Percentiles rank a stretch among this genome's conserved stretches.
Conservation (phyloP, 1,140 invertebrate genomes). For the Pogonus chalceus region DNA sequence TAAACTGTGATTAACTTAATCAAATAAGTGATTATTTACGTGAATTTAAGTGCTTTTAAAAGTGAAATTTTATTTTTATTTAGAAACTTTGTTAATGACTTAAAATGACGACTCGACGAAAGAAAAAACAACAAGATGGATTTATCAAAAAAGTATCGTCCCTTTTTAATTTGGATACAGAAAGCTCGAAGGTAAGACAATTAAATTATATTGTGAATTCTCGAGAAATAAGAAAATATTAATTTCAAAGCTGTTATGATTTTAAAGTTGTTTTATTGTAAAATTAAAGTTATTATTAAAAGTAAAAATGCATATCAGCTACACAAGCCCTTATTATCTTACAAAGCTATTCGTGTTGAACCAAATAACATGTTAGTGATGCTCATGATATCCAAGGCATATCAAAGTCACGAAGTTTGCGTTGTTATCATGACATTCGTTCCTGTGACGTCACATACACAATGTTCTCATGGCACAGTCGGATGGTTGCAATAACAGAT, state of each 20-base stretch:
- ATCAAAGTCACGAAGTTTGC: no score
- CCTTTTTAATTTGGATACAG: conserved; percentile 74
- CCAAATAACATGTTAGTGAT: no score
- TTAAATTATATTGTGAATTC: background rate
- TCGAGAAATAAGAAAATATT: background rate
- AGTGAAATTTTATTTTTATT: background rate
- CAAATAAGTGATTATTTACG: background rate
- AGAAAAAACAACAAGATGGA: conserved; percentile 60
- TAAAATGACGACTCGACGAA: conserved; percentile 62
- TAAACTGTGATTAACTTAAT: no score
- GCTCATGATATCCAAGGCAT: no score
- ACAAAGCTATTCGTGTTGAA: no score
- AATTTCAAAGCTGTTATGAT: background rate
- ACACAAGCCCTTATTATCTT: no score
- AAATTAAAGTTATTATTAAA: no score
- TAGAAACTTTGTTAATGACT: conserved; percentile 10
- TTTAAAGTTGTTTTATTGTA: background rate
- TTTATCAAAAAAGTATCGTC: conserved; percentile 80
- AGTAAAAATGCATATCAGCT: no score
- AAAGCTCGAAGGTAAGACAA: conserved; percentile 21
- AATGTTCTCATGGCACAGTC: no score
- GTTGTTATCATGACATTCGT: no score
- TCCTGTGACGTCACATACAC: no score
- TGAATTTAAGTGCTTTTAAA: background rate
- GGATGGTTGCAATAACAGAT: no score